Evolutionary conservation across 2,888 invertebrate species (phyloP), one percentile per base, ranked within the genome.

Genomic region (Plagodis dolabraria): DNA sequence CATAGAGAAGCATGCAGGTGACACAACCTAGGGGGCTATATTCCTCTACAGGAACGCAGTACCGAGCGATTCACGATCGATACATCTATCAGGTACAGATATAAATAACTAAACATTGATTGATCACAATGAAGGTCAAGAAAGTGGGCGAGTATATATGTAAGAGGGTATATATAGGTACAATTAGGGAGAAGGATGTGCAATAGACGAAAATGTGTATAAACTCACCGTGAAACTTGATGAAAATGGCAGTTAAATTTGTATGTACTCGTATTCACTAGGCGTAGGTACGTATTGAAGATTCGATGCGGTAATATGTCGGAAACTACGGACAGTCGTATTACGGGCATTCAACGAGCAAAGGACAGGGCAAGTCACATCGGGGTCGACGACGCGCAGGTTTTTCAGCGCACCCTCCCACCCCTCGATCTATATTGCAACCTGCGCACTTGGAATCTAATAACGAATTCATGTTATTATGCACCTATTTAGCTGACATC

Each of bases 1-100:
- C 85, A 88, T 79, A 87, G 78, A 85, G 70, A 86, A 85, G 85
- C 91, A 90, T 91, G 92, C 91, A 88, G 85, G 83, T 89, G 86
- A 81, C 82, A 75, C 89, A 89, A 88, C 80, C 87, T 89, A 89
- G 74, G 50, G 58, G 50, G 44, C 53, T 58, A 60, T 47, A 51
- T 36, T 82, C 76, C 74, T 70, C 87, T 86, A 89, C 77, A 69
- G 77, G 77, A 74, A 75, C 72, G 77, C 76, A 52, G 47, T 53
- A 72, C 77, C 65, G 68, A 72, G 74, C 79, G 77, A 76, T 79
- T 70, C 77, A 81, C 83, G 80, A 76, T 63, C 74, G 73, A 42
- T 10, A 11, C 8, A 44, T 73, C 73, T 83, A 74, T 83, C 85
- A 85, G 84, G 89, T 8, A 40, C 83, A 77, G 83, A 82, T 79